Conservation (phyloP, 2,113 vertebrate genomes). For the Bubo scandiacus region DNA sequence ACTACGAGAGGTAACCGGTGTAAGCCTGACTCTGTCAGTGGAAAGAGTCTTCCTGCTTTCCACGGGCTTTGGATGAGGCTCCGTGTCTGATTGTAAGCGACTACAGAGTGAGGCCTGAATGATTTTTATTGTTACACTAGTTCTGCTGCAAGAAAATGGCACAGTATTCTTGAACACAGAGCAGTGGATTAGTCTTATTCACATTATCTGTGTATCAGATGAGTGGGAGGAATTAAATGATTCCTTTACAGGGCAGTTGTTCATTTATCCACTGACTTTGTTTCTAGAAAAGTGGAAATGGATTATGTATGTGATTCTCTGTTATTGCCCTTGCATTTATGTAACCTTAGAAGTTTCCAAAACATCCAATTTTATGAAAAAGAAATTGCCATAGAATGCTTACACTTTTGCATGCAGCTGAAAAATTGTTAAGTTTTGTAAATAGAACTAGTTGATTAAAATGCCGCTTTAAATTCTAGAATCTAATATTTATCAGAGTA, state of each 20-base stretch:
- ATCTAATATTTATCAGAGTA: background rate
- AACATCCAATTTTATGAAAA: background rate
- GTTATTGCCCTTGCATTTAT: background rate
- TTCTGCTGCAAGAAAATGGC: background rate
- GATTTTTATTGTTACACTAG: background rate
- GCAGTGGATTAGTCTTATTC: background rate
- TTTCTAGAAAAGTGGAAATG: background rate
- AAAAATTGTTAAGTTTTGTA: background rate
- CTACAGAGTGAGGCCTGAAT: background rate
- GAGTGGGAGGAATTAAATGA: background rate
- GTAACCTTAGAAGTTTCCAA: background rate
- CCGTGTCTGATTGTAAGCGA: background rate
- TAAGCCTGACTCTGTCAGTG: background rate
- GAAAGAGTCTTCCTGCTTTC: background rate
- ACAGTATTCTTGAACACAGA: background rate
- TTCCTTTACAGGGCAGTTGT: background rate
- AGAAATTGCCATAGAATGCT: background rate
- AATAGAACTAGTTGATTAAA: background rate
- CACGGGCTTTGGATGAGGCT: background rate
- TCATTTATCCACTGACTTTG: background rate
- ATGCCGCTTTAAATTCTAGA: background rate
- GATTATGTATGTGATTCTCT: background rate
- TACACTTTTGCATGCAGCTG: background rate
- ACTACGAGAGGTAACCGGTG: rapidly evolving
- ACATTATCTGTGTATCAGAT: background rate